phyloP scores from a whole-genome alignment of 2,888 invertebrate genomes.

The Trypoxylon attenuatum region DNA sequence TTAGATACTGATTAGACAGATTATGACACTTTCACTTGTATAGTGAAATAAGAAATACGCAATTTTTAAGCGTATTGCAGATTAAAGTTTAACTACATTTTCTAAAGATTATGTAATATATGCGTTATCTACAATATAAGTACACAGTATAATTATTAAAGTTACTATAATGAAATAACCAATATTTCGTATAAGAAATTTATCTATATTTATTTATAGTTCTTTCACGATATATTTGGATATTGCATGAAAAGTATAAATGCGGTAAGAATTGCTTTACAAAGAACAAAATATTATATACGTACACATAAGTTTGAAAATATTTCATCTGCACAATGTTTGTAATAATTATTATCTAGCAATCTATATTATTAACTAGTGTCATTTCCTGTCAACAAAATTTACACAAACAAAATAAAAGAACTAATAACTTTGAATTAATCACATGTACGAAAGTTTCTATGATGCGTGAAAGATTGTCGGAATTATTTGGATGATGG shows the following conservation, averaged over 20 bases:
- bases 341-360: constrained; percentile 19
- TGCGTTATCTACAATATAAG: constrained; percentile 41
- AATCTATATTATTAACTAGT: constrained; percentile 34
- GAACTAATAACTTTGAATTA: constrained; percentile 33
- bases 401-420: constrained; percentile 43
- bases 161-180: constrained; percentile 36
- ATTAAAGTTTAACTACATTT: constrained; percentile 32
- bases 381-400: constrained; percentile 47
- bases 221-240: constrained; percentile 38
- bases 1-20: constrained; percentile 17
- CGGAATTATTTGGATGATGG: too few relatives aligned
- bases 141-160: constrained; percentile 36
- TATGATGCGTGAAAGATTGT: too few relatives aligned
- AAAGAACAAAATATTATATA: constrained; percentile 40
- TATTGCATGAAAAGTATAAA: constrained; percentile 45
- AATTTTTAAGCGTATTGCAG: constrained; percentile 16
- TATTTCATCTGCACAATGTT: constrained; percentile 35
- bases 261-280: constrained; percentile 43
- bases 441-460: constrained; percentile 22
- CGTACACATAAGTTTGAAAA: constrained; percentile 39
- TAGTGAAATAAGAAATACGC: constrained; percentile 27
- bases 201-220: constrained; percentile 50
- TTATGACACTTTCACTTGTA: constrained; percentile 25
- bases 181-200: constrained; percentile 47
- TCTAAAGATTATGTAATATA: constrained; percentile 21